A percentile compares a stretch with the other conserved stretches of the same genome.
These are phyloP conservation scores for Melanophora roralis DNA, from an alignment of 2,888 invertebrate genomes.

Conservation along the genomic window DNA sequence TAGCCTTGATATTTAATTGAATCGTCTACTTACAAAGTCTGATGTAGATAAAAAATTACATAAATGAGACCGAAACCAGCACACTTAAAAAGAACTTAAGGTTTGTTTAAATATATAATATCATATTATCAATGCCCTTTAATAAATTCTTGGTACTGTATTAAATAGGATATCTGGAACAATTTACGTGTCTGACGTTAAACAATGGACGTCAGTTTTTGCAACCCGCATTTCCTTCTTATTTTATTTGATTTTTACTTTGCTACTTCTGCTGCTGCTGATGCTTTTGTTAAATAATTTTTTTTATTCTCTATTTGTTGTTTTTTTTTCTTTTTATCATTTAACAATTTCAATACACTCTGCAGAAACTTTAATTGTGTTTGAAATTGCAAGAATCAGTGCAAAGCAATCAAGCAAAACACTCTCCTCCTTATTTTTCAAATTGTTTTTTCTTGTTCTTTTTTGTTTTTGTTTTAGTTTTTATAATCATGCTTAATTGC, in stretches of 20 bases:
- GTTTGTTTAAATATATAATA: too few species aligned
- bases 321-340: constrained; percentile 30
- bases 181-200: constrained; percentile 17
- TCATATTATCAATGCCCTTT: neutral
- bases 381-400: constrained; percentile 48
- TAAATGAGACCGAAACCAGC: too few species aligned
- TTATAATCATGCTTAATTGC: constrained; percentile 52
- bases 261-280: neutral
- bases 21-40: too few species aligned
- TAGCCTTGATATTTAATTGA: too few species aligned
- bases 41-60: too few species aligned
- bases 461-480: constrained; percentile 11
- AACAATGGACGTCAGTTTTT: constrained; percentile 34
- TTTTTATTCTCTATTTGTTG: neutral
- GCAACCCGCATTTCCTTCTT: constrained; percentile 53
- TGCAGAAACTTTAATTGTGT: constrained; percentile 49
- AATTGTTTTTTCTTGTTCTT: neutral
- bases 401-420: constrained; percentile 53
- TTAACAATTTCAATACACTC: constrained; percentile 43
- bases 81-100: too few species aligned
- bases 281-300: neutral
- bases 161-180: neutral
- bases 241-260: constrained; percentile 31
- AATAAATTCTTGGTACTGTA: neutral
- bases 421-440: constrained; percentile 13